Conservation (phyloP, 2,113 vertebrate genomes). For the Zosterops japonicus region DNA sequence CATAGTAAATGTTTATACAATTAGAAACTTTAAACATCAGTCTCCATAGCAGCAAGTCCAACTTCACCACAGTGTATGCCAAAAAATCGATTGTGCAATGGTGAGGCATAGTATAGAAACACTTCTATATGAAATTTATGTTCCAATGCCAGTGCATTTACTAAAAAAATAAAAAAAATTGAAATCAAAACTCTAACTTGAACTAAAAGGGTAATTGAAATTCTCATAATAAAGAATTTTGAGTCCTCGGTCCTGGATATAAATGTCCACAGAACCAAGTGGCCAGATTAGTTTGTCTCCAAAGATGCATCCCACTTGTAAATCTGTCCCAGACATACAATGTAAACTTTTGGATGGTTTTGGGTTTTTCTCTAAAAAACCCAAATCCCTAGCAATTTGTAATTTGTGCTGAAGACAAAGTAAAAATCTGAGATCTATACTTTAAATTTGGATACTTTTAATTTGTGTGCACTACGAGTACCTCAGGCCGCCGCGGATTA, state of each 20-base stretch:
- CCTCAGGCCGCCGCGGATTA: constrained; percentile 83
- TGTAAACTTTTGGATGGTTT: constrained; percentile 33
- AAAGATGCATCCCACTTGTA: constrained; percentile 47
- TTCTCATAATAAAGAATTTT: constrained; percentile 73
- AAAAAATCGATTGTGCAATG: constrained; percentile 80
- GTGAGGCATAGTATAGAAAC: constrained; percentile 84
- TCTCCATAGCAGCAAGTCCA: constrained; percentile 82
- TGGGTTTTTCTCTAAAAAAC: not conserved
- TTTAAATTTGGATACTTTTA: constrained; percentile 70
- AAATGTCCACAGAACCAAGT: constrained; percentile 58
- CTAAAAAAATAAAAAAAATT: constrained; percentile 81
- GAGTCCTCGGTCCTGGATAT: constrained; percentile 71
- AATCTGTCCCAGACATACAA: constrained; percentile 67
- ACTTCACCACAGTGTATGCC: constrained; percentile 80
- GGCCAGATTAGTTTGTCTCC: constrained; percentile 61
- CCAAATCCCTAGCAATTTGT: constrained; percentile 21
- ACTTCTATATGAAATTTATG: constrained; percentile 74
- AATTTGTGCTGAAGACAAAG: constrained; percentile 56
- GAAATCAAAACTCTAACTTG: constrained; percentile 80
- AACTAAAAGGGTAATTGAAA: constrained; percentile 74
- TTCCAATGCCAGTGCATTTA: constrained; percentile 83
- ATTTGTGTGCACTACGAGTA: constrained; percentile 69
- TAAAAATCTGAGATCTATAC: constrained; percentile 52
- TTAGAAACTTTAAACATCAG: constrained; percentile 84
- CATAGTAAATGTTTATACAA: constrained; percentile 85